Percentiles rank a stretch among this genome's conserved stretches.
Conservation (phyloP, 2,888 invertebrate species). For the Meghimatium bilineatum region DNA sequence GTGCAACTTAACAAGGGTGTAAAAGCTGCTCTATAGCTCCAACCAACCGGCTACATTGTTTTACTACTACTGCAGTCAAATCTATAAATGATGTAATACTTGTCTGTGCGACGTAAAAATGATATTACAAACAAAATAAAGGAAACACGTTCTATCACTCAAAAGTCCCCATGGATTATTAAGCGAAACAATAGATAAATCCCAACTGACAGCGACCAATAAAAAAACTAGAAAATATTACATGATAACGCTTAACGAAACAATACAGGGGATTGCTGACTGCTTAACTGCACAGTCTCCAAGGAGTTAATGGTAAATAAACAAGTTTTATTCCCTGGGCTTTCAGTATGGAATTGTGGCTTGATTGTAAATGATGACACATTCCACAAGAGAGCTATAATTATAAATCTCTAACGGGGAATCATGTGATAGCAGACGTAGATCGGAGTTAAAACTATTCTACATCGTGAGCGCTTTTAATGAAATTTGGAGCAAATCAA, state of each 20-base stretch:
- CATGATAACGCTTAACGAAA: neutral
- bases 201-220: neutral
- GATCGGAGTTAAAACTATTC: too few species aligned
- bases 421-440: too few species aligned
- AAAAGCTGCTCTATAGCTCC: too few species aligned
- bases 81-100: too few species aligned
- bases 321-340: neutral
- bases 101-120: neutral
- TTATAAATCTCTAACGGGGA: too few species aligned
- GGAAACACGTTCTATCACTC: neutral
- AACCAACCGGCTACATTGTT: too few species aligned
- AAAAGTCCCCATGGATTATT: neutral
- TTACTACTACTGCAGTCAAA: too few species aligned
- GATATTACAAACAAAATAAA: neutral
- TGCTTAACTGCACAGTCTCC: neutral
- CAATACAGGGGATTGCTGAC: neutral
- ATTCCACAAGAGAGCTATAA: too few species aligned
- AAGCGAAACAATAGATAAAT: neutral
- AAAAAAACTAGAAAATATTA: neutral
- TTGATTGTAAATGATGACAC: neutral
- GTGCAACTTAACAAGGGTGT: too few species aligned
- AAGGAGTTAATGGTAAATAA: neutral
- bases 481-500: too few species aligned
- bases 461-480: too few species aligned
- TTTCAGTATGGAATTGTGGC: neutral